Evolutionary conservation across 2,797 vertebrate genomes (phyloP), one percentile per base, ranked within the genome.

Genomic region (Botia kubotai): DNA sequence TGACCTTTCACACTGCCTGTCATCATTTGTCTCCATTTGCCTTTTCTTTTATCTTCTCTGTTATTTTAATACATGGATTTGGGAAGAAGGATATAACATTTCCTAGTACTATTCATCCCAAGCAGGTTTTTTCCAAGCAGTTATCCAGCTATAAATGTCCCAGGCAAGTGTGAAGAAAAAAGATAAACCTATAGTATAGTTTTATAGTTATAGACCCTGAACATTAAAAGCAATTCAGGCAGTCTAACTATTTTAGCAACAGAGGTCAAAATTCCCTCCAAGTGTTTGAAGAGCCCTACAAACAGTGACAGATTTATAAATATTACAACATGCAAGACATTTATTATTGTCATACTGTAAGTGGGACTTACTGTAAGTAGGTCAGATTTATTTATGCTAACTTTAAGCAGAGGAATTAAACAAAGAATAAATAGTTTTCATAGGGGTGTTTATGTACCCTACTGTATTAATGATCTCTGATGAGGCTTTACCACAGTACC

Each of bases 401-500:
- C 17, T 19, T 4, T 50, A 43, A 58, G 53, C 71, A 55, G 63
- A 23, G 33, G 21, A 26, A 77, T 19, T 26, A 23, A 69, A 77
- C 53, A 52, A 3, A 14, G 19, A 58, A 19, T 43, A 11, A n/a
- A 76, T 16, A 16, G 8, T 48, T 72, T 50, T 17, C 43, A 71
- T 39, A 14, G 2, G n/a, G 67, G 33, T 11, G 19, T 65, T 65
- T 67, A 33, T 43, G n/a, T 12, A 19, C 6, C 39, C 1, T 26
- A 12, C 17, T n/a, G 10, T 50, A 68, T 73, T 74, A 80, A 73
- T 58, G 48, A 71, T n/a, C 14, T 14, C 52, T 75, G 23, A 63
- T 71, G 66, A 19, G 17, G n/a, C 50, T 52, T 73, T 60, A 67
- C 60, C 72, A 69, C 50, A 70, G 67, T 43, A 66, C 50, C 77